These are phyloP conservation scores for Andrena fulva DNA, from an alignment of 2,888 invertebrate genomes.

Conservation along the genomic window DNA sequence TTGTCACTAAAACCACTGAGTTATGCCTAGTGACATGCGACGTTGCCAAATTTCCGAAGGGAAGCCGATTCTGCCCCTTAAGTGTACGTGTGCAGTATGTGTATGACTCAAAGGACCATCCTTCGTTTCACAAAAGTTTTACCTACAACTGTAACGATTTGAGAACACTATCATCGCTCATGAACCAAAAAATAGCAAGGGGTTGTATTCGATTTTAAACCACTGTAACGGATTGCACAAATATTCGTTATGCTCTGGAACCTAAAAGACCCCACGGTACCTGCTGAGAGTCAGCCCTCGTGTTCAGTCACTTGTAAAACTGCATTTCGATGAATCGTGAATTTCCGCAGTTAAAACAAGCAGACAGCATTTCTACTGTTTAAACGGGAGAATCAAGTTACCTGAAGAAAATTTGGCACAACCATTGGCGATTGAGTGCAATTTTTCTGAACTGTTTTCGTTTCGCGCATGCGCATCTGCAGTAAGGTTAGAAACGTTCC, in stretches of 20 bases:
- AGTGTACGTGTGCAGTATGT: no score
- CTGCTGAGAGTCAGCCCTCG: background rate
- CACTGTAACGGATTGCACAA: background rate
- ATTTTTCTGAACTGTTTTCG: background rate
- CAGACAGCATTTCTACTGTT: background rate
- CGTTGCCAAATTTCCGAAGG: no score
- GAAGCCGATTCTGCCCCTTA: no score
- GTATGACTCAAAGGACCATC: no score
- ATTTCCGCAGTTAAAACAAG: background rate
- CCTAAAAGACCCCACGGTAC: background rate
- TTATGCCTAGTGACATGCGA: no score
- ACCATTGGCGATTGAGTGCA: slow-evolving; percentile 43
- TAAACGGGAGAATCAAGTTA: slow-evolving; percentile 24
- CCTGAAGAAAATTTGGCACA: slow-evolving; percentile 67
- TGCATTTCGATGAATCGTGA: background rate
- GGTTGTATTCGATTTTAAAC: background rate
- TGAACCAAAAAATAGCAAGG: no score
- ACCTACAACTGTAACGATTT: background rate
- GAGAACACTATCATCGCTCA: no score
- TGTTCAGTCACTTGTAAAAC: background rate
- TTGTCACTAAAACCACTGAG: no score
- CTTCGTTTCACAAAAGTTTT: background rate
- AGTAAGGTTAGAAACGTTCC: background rate
- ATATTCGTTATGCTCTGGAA: background rate
- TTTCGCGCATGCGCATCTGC: background rate